Percentiles rank a stretch among this genome's conserved stretches.
Evolutionary conservation across 2,113 vertebrate genomes (phyloP).

Genomic region (Hucho hucho): DNA sequence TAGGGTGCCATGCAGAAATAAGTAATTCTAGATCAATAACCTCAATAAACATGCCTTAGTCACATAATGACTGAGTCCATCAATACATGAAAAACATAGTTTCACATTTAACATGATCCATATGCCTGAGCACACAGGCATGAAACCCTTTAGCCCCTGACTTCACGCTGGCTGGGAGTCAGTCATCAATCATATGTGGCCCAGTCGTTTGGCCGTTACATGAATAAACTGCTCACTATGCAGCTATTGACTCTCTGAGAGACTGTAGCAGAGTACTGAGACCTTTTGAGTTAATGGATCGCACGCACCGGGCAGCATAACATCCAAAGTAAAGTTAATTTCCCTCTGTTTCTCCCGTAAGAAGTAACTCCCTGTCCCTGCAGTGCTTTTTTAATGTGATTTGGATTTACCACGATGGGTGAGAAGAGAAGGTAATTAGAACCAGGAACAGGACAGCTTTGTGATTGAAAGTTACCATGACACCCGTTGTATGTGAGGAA

Average conservation of each 20-base stretch:
- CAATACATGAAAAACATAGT: slow-evolving; percentile 16
- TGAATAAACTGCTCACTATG: too few species aligned
- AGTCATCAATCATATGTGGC: background rate
- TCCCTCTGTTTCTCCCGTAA: too few species aligned
- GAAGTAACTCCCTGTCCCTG: too few species aligned
- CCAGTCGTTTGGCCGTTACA: too few species aligned
- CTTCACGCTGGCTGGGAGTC: background rate
- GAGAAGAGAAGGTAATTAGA: background rate
- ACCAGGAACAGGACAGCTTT: slow-evolving; percentile 8
- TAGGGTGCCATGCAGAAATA: too few species aligned
- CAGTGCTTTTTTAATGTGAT: too few species aligned
- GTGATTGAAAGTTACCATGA: slow-evolving; percentile 36
- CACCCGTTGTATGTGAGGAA: slow-evolving; percentile 25
- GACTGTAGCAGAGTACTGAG: too few species aligned
- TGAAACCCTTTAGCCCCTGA: background rate
- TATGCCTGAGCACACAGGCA: background rate
- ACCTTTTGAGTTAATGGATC: too few species aligned
- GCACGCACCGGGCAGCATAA: too few species aligned
- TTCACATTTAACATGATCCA: background rate
- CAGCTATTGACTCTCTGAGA: too few species aligned
- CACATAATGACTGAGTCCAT: slow-evolving; percentile 23
- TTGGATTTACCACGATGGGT: background rate
- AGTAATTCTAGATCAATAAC: slow-evolving; percentile 35
- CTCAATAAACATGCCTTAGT: slow-evolving; percentile 32
- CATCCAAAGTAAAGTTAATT: too few species aligned